Conservation (phyloP, 35 echinoderm and acorn worm species). For the Heliocidaris erythrogramma region DNA sequence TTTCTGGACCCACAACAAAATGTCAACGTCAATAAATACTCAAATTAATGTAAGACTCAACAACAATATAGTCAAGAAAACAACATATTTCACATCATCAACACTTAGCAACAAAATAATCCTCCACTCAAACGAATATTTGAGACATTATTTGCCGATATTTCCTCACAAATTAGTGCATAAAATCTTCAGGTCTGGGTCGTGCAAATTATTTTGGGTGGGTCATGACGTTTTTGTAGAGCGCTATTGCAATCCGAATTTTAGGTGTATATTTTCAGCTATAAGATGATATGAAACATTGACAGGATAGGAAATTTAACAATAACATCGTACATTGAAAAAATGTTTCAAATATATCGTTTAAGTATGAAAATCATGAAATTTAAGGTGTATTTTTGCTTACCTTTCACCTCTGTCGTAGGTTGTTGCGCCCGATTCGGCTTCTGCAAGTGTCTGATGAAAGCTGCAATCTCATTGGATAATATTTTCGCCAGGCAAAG, state of each 20-base stretch:
- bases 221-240: neutral
- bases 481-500: neutral
- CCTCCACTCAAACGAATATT: neutral
- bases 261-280: neutral
- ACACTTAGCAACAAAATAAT: neutral
- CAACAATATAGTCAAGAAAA: neutral
- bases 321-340: too few species aligned
- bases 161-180: neutral
- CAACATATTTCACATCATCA: neutral
- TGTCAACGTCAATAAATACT: neutral
- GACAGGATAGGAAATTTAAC: neutral
- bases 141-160: neutral
- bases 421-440: neutral
- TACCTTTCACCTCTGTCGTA: neutral
- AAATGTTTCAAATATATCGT: too few species aligned
- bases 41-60: neutral
- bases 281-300: neutral
- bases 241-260: neutral
- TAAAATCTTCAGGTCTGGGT: neutral
- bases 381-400: neutral
- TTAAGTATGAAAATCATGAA: neutral
- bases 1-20: neutral
- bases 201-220: constrained; percentile 2
- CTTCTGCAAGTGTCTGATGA: neutral
- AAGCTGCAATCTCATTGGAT: neutral